Percentiles rank a stretch among this genome's conserved stretches.
phyloP scores from a whole-genome alignment of 2,113 vertebrate species.

The Casuarius casuarius region DNA sequence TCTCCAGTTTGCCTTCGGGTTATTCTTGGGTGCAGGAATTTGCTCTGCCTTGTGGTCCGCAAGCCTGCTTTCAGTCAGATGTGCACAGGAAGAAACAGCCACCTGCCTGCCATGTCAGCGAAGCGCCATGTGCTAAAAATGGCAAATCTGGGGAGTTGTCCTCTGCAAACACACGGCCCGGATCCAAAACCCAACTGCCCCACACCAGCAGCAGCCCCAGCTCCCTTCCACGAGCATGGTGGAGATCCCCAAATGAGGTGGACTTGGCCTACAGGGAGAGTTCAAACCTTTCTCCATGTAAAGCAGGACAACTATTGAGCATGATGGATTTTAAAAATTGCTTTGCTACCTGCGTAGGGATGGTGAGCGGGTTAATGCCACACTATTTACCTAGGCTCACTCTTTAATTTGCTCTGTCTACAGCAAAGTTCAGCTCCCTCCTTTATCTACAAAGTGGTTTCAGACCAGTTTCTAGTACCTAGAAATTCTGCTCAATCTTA shows the following conservation, averaged over 20 bases:
- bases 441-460: background rate
- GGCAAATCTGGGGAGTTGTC: background rate
- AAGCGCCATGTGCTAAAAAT: background rate
- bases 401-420: background rate
- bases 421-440: background rate
- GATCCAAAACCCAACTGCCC: background rate
- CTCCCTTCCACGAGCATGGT: background rate
- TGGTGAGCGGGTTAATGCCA: background rate
- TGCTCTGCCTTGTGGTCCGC: background rate
- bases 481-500: background rate
- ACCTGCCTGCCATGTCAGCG: background rate
- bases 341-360: background rate
- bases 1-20: background rate
- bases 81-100: background rate
- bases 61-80: background rate
- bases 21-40: background rate
- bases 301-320: background rate
- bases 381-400: background rate
- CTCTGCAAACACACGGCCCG: fast-evolving
- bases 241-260: background rate
- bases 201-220: fast-evolving
- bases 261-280: background rate
- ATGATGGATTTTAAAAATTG: background rate
- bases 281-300: background rate
- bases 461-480: background rate